Percentiles rank a stretch among this genome's conserved stretches.
These are phyloP conservation scores for Odobenus rosmarus DNA, from an alignment of 2,113 vertebrate genomes.

Conservation along the genomic window DNA sequence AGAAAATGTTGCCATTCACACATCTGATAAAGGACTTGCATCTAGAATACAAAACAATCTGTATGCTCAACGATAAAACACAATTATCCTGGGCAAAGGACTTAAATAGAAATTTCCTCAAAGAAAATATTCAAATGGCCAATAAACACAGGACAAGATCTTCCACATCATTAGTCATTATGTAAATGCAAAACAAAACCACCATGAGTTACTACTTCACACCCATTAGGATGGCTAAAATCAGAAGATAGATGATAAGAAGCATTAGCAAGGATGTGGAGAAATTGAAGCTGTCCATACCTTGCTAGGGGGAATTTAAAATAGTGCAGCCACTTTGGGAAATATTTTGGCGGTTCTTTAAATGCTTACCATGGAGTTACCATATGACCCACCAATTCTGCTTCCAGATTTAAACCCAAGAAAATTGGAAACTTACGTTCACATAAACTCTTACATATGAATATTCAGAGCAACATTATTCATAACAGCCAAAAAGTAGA, in stretches of 20 bases:
- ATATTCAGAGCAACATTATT: not conserved
- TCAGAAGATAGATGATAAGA: not conserved
- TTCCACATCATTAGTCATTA: not conserved
- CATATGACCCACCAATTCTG: not conserved
- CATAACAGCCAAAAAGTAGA: not conserved
- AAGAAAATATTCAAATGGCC: not conserved
- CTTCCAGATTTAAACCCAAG: not conserved
- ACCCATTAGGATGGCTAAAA: not conserved
- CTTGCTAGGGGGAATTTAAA: not conserved
- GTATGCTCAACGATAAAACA: not conserved
- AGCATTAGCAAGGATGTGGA: not conserved
- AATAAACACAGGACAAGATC: not conserved
- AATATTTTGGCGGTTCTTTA: not conserved
- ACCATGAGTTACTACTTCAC: not conserved
- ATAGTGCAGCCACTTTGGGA: not conserved
- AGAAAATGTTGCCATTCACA: not conserved
- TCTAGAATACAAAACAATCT: not conserved
- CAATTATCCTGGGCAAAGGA: not conserved
- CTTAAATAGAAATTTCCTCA: not conserved
- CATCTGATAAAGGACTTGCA: not conserved
- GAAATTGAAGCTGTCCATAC: not conserved
- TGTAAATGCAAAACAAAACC: not conserved
- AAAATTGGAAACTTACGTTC: not conserved
- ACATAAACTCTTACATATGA: not conserved
- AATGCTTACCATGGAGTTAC: not conserved